A percentile compares a stretch with the other conserved stretches of the same genome.
These are phyloP conservation scores for Melanotaenia pygmaea DNA, from an alignment of 2,797 vertebrate genomes.

Conservation along the genomic window DNA sequence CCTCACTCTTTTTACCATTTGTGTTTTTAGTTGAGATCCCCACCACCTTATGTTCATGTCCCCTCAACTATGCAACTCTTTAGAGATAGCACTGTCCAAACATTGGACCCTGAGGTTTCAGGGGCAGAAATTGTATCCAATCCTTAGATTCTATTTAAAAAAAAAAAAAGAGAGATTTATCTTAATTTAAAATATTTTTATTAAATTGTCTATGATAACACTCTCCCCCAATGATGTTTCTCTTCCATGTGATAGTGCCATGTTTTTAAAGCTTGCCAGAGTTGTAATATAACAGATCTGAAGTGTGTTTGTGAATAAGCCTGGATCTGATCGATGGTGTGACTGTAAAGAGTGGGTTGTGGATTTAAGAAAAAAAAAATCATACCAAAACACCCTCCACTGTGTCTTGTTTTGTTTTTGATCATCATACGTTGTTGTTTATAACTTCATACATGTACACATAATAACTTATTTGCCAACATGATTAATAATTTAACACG, in stretches of 20 bases:
- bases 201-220: conserved; percentile 59
- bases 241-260: conserved; percentile 76
- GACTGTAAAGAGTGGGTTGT: conserved; percentile 66
- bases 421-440: not conserved
- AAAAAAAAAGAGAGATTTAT: conserved; percentile 48
- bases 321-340: conserved; percentile 62
- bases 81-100: conserved; percentile 65
- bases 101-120: conserved; percentile 53
- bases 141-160: conserved; percentile 43
- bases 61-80: conserved; percentile 79
- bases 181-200: conserved; percentile 73
- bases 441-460: too few species aligned
- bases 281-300: conserved; percentile 64
- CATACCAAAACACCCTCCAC: conserved; percentile 42
- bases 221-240: conserved; percentile 51
- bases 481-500: too few species aligned
- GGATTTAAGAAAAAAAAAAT: conserved; percentile 53
- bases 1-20: conserved; percentile 49
- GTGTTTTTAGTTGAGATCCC: conserved; percentile 55
- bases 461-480: too few species aligned
- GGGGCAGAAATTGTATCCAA: conserved; percentile 72
- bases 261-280: conserved; percentile 75
- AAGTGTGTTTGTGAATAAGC: conserved; percentile 61
- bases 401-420: conserved; percentile 46
- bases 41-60: conserved; percentile 33